Conservation (phyloP, 2,797 vertebrate genomes). For the Scarus forsteni region DNA sequence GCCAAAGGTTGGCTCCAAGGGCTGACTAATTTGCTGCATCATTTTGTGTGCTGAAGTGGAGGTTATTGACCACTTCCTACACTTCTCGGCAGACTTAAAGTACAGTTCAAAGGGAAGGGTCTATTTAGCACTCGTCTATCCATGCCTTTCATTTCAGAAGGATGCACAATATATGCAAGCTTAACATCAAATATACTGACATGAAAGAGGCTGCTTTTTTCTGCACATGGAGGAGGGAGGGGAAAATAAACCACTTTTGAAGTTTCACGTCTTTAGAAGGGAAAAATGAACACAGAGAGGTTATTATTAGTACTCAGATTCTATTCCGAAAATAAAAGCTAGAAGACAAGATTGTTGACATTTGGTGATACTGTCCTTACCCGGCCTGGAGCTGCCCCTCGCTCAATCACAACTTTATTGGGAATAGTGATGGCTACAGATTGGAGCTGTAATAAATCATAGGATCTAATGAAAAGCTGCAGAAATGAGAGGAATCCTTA, state of each 20-base stretch:
- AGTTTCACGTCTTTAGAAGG: slow-evolving; percentile 45
- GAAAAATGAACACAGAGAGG: not conserved
- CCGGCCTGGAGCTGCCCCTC: slow-evolving; percentile 39
- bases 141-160: slow-evolving; percentile 71
- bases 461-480: slow-evolving; percentile 75
- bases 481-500: slow-evolving; percentile 66
- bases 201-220: slow-evolving; percentile 60
- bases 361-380: slow-evolving; percentile 55
- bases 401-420: slow-evolving; percentile 66
- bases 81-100: slow-evolving; percentile 41
- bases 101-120: slow-evolving; percentile 71
- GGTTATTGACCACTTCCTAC: slow-evolving; percentile 68
- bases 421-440: slow-evolving; percentile 68
- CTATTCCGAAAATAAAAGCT: slow-evolving; percentile 38
- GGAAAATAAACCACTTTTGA: slow-evolving; percentile 43
- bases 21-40: slow-evolving; percentile 73
- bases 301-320: slow-evolving; percentile 56
- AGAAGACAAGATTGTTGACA: slow-evolving; percentile 40
- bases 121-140: slow-evolving; percentile 61
- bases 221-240: slow-evolving; percentile 15
- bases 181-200: slow-evolving; percentile 67
- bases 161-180: slow-evolving; percentile 66
- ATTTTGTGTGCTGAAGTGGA: slow-evolving; percentile 71
- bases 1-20: slow-evolving; percentile 71
- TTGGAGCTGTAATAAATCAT: slow-evolving; percentile 69